A percentile compares a stretch with the other conserved stretches of the same genome.
phyloP scores from a whole-genome alignment of 1,140 invertebrate species.

The Physella acuta region DNA sequence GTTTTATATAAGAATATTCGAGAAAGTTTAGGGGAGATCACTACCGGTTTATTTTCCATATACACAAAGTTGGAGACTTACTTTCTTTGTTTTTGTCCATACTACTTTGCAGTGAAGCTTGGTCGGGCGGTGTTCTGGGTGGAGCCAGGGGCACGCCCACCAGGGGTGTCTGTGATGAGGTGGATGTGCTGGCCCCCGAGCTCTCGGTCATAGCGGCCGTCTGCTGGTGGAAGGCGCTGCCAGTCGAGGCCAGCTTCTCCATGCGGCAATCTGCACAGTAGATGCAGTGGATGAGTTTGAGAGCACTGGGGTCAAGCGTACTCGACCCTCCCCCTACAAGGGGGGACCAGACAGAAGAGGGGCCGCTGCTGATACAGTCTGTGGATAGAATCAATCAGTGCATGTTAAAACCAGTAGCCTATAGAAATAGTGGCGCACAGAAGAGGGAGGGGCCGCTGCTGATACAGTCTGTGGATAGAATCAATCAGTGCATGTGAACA shows the following conservation, averaged over 20 bases:
- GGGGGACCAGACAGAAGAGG: conserved; percentile 49
- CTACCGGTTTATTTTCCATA: neutral
- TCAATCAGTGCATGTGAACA: neutral
- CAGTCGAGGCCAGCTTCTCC: conserved; percentile 52
- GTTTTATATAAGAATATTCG: no score
- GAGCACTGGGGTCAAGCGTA: conserved; percentile 50
- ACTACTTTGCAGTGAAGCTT: conserved; percentile 84
- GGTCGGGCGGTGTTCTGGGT: conserved; percentile 84
- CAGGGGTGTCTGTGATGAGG: conserved; percentile 12
- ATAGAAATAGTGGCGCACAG: conserved; percentile 52
- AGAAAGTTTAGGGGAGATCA: no score
- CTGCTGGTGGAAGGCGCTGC: conserved; percentile 27
- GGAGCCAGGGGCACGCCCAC: neutral
- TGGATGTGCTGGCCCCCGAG: neutral
- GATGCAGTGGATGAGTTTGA: conserved; percentile 58
- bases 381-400: conserved; percentile 12
- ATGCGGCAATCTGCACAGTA: conserved; percentile 68
- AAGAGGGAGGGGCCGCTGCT: conserved; percentile 29
- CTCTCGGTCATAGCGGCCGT: neutral
- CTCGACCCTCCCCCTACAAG: conserved; percentile 42
- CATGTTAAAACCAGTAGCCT: neutral
- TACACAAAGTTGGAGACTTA: conserved; percentile 72
- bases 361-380: conserved; percentile 14
- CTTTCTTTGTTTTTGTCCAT: conserved; percentile 98
- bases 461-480: conserved; percentile 22